Base-by-base conservation (phyloP, 2,113 vertebrate genomes). In the Nothoprocta perdicaria region DNA sequence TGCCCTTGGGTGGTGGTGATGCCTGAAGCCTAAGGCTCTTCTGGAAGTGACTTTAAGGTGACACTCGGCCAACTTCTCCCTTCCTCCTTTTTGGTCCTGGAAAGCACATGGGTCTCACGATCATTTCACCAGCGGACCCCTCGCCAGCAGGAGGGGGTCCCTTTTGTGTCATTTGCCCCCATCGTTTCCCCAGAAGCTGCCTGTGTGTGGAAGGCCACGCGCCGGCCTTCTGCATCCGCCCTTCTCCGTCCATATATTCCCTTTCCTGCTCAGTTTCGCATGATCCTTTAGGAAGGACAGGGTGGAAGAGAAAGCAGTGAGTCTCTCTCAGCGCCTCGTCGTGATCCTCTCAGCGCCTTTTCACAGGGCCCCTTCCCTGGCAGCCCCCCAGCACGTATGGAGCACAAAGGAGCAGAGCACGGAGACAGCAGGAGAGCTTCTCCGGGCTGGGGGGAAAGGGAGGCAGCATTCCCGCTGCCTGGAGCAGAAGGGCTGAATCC, bases 271-370 rank as follows among this genome's bases (percentile, higher is more conserved):
- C 69, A 78, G 86, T 85, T 96, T 92, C 76, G 76, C 91, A 95
- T 91, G 62, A 89, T 62, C 68, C 86, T 92, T 90, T 80, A 84
- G 95, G 89, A 92, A 94, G 93, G 79, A 87, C 67, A 88, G 85
- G 93, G 95, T 90, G 88, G 89, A 94, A 93, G 91, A 92, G 88
- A 94, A 88, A 94, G 92, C 89, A 92, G 95, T 80, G 80, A 84
- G 89, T 91, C 91, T 95, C 90, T 90, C 81, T 90, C 91, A 77
- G 91, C 46, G 41, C 90, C 91, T 94, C 76, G 18, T 92, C 95
- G 94, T 26, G 4, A 94, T 75, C 82, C 85, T 94, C 93, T 83
- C 84, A 8, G 88, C 91, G 81, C 76, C 83, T 95, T 89, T 95
- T 84, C 67, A 88, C 24, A 2, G 85, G 88, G 86, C 62, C 66